Evolutionary conservation across 2,797 vertebrate species (phyloP).

Genomic region (Hylomyscus alleni): DNA sequence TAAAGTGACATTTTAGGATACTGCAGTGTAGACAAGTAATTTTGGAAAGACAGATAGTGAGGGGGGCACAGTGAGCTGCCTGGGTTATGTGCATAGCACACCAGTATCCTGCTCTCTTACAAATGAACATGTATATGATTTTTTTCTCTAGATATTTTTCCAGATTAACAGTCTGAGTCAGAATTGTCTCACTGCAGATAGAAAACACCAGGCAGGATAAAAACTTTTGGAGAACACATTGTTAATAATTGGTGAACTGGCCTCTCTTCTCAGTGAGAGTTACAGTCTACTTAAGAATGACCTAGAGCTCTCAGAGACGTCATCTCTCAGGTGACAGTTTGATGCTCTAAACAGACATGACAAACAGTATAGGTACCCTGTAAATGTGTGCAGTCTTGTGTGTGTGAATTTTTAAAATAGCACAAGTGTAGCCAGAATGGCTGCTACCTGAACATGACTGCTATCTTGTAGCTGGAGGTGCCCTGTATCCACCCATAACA

Average conservation of each 20-base stretch:
- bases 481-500: neutral
- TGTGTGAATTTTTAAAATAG: neutral
- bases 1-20: constrained; percentile 54
- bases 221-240: constrained; percentile 16
- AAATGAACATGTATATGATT: neutral
- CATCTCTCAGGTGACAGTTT: constrained; percentile 36
- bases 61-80: constrained; percentile 12
- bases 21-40: constrained; percentile 13
- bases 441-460: neutral
- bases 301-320: constrained; percentile 6
- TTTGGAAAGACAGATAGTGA: constrained; percentile 44
- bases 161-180: neutral
- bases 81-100: neutral
- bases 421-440: neutral
- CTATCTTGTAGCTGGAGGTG: neutral
- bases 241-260: constrained; percentile 32
- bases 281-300: constrained; percentile 26
- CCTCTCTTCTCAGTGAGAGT: constrained; percentile 58
- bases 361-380: neutral
- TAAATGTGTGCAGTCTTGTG: neutral
- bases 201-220: constrained; percentile 46
- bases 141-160: constrained; percentile 13
- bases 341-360: constrained; percentile 33
- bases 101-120: neutral
- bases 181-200: constrained; percentile 39